A percentile compares a stretch with the other conserved stretches of the same genome.
Evolutionary conservation across 2,888 invertebrate genomes (phyloP).

Genomic region (Poecilobothrus nobilitatus): DNA sequence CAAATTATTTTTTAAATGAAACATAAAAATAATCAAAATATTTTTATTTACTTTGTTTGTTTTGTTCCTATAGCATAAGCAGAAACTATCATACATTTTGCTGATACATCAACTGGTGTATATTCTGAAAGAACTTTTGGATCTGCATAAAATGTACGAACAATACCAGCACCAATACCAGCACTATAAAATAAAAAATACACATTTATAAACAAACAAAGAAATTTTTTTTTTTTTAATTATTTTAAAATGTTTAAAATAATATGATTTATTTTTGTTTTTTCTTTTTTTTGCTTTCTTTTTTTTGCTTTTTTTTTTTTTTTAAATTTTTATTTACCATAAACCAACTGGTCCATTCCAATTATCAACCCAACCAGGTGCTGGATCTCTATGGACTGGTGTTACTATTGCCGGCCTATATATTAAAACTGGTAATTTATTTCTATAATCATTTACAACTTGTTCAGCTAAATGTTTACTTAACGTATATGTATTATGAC

Average conservation of each 20-base stretch:
- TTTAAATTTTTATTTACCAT: neutral
- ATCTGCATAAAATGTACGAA: conserved; percentile 59
- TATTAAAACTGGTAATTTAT: conserved; percentile 64
- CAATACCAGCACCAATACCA: conserved; percentile 19
- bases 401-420: conserved; percentile 79
- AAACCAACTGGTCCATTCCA: conserved; percentile 78
- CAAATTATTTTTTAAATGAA: neutral
- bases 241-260: too few relatives aligned
- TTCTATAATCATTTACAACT: conserved; percentile 58
- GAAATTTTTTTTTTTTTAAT: too few relatives aligned
- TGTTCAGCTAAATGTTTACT: conserved; percentile 83
- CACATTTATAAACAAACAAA: too few relatives aligned
- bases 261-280: too few relatives aligned
- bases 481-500: conserved; percentile 88
- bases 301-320: too few relatives aligned
- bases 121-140: conserved; percentile 58
- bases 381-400: neutral
- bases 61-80: conserved; percentile 57
- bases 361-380: conserved; percentile 76
- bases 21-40: neutral
- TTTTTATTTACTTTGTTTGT: neutral
- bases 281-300: too few relatives aligned
- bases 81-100: conserved; percentile 60
- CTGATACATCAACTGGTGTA: conserved; percentile 72
- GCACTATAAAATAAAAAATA: neutral